Evolutionary conservation across 2,888 invertebrate species (phyloP).

Genomic region (Diachrysia chrysitis): DNA sequence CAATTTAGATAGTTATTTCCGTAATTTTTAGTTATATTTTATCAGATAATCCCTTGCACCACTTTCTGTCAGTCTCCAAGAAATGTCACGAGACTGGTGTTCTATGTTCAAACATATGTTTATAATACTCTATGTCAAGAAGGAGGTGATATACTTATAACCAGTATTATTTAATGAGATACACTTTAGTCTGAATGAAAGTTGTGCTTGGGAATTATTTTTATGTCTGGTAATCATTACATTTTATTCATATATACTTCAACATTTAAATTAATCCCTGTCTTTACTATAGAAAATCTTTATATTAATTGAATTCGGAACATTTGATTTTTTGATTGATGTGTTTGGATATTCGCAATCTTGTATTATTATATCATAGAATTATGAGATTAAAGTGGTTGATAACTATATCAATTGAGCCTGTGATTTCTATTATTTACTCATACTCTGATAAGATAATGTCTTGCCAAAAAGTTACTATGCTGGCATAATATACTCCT

Average conservation of each 20-base stretch:
- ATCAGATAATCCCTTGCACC: constrained; percentile 27
- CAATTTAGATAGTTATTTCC: constrained; percentile 20
- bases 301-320: background rate
- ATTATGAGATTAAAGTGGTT: constrained; percentile 23
- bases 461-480: constrained; percentile 10
- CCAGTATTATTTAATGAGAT: background rate
- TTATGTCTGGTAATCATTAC: background rate
- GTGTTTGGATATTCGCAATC: background rate
- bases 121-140: constrained; percentile 15
- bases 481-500: too few relatives aligned
- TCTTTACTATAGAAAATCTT: background rate
- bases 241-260: background rate
- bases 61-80: constrained; percentile 58
- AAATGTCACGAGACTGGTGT: constrained; percentile 61
- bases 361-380: background rate
- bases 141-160: constrained; percentile 8
- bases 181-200: background rate
- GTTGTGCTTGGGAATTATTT: background rate
- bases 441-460: constrained; percentile 35
- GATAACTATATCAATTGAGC: constrained; percentile 23
- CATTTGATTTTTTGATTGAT: background rate
- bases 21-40: constrained; percentile 24
- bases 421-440: constrained; percentile 33
- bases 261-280: too few relatives aligned
- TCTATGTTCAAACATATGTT: constrained; percentile 50